These are phyloP conservation scores for Drosophila funebris DNA, from an alignment of 1,140 invertebrate genomes.

Conservation along the genomic window DNA sequence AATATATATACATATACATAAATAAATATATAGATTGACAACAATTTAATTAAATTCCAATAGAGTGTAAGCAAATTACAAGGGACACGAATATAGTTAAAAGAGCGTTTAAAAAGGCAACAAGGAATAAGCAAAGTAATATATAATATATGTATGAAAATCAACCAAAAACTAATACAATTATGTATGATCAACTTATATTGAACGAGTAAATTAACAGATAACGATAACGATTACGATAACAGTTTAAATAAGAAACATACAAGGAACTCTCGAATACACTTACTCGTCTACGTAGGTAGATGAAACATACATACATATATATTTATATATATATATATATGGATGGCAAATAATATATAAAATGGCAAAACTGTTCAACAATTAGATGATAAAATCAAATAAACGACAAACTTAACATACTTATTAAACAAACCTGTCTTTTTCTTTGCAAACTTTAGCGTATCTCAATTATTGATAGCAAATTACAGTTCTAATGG, in stretches of 20 bases:
- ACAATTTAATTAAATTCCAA: slow-evolving; percentile 58
- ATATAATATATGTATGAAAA: background rate
- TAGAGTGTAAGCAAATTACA: slow-evolving; percentile 74
- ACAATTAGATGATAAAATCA: slow-evolving; percentile 73
- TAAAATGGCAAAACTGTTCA: slow-evolving; percentile 59
- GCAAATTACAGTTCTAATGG: no score
- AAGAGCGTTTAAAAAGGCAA: slow-evolving; percentile 33
- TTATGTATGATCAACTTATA: slow-evolving; percentile 54
- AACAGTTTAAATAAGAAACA: slow-evolving; percentile 26
- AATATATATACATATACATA: slow-evolving; percentile 16
- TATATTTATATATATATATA: background rate
- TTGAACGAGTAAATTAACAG: slow-evolving; percentile 2
- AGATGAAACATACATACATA: background rate
- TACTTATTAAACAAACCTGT: slow-evolving; percentile 27
- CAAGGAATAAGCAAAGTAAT: slow-evolving; percentile 6
- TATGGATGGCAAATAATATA: slow-evolving; percentile 25
- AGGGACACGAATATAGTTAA: slow-evolving; percentile 66
- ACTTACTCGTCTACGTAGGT: background rate
- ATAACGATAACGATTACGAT: no score
- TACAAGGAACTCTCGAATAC: slow-evolving; percentile 64
- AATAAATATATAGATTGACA: slow-evolving; percentile 11
- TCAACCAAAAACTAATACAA: slow-evolving; percentile 1
- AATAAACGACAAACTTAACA: slow-evolving; percentile 69
- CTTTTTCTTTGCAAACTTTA: background rate
- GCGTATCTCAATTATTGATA: no score